Base-by-base conservation (phyloP, 2,888 invertebrate genomes). In the Eulithis testata region DNA sequence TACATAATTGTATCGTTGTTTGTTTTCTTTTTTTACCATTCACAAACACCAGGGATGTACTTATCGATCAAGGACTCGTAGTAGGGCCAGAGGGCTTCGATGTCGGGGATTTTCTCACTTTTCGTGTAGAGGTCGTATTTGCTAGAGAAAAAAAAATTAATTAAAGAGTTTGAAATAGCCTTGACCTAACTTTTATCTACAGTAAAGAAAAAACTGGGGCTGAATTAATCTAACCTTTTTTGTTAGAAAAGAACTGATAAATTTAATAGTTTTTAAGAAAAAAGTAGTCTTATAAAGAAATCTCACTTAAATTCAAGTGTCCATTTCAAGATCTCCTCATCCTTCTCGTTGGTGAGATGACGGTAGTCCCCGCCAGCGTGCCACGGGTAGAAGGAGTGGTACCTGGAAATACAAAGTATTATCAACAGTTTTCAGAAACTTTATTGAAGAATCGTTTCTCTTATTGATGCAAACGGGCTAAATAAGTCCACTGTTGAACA, bases 381-480 rank as follows among this genome's bases (percentile, higher is more conserved):
- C 98, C 99, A 99, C 0, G 99, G 99, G 87, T 99, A 99, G 91
- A 99, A 98, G 0, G 99, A 99, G 87, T 99, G 99, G 86, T 96
- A 99, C 73, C 98, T 95, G 75, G 8, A 44, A 3, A 27, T 12
- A 14, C 8, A 54, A 3, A 21, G 40, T 6, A 9, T 11, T 11
- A 8, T 40, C 40, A 40, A 40, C 40, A 31, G 40, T 9, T 40
- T 40, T 21, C 2, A 21, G 21, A 21, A 21, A 21, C 21, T 21
- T 21, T 2, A 21, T 21, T 21, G 21, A 21, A 21, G 2, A 21
- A 21, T 1, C 21, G 21, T 2, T 2, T 2, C 21, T 21, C 21
- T 21, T 21, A 21, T n/a, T n/a, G n/a, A n/a, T n/a, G n/a, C n/a
- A n/a, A n/a, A n/a, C n/a, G n/a, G n/a, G n/a, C n/a, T n/a, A n/a